phyloP scores from a whole-genome alignment of 1,140 invertebrate species.

The Cherax quadricarinatus region DNA sequence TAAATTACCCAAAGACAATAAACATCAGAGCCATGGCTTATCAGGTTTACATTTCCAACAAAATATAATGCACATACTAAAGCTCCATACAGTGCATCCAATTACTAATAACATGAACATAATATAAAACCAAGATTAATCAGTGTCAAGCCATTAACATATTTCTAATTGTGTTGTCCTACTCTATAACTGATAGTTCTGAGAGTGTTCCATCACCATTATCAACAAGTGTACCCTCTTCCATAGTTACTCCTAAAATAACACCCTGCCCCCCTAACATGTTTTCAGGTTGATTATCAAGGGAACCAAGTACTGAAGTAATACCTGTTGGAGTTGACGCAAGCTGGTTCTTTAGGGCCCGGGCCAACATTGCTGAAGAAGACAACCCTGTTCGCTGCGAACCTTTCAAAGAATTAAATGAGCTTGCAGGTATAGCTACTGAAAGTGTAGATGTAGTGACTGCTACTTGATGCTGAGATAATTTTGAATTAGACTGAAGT shows the following conservation, averaged over 20 bases:
- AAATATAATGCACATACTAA: not conserved
- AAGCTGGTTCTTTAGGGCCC: conserved; percentile 54
- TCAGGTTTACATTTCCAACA: not conserved
- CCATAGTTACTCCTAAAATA: conserved; percentile 60
- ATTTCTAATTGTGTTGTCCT: not conserved
- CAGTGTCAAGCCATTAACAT: not conserved
- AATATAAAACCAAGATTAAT: not conserved
- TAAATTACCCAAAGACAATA: not conserved
- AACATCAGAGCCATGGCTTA: not conserved
- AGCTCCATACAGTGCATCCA: conserved; percentile 1
- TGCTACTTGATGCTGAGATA: conserved; percentile 53
- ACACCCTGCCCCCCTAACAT: conserved; percentile 52
- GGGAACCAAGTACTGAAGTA: conserved; percentile 29
- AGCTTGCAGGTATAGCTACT: conserved; percentile 56
- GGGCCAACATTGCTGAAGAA: conserved; percentile 44
- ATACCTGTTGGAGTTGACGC: conserved; percentile 33
- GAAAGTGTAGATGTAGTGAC: conserved; percentile 61
- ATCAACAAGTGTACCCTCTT: conserved; percentile 63
- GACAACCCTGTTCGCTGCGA: conserved; percentile 35
- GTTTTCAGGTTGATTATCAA: conserved; percentile 35
- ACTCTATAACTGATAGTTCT: conserved; percentile 63
- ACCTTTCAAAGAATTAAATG: conserved; percentile 47
- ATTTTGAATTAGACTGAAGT: conserved; percentile 42
- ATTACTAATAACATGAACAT: not conserved
- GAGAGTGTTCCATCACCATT: conserved; percentile 64